Evolutionary conservation across 1,140 invertebrate species (phyloP), one percentile per base, ranked within the genome.

Genomic region (Holcopasites calliopsidis): DNA sequence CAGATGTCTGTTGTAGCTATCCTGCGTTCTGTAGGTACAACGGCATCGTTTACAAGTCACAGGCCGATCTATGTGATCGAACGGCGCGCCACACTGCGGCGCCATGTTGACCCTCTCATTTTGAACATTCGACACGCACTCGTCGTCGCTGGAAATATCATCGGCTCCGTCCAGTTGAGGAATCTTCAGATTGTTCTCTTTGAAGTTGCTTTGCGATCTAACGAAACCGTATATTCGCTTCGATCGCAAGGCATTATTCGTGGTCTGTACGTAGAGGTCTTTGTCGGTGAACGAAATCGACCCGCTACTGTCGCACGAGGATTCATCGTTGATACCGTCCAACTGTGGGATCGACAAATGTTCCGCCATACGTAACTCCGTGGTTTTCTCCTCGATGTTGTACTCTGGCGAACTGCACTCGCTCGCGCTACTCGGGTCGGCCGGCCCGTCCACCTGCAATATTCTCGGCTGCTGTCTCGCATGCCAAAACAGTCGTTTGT

Each of bases 1-100:
- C 52, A 97, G 90, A 89, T 99, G 97, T 35, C 96, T 93, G 82
- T 96, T 94, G 85, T 96, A 98, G 80, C 97, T 97, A 58, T 96
- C 94, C 79, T 94, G 95, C 13, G 97, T 98, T 85, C 97, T 93
- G 88, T 98, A 99, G 3, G 96, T 96, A 83, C 96, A 95, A 83
- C 96, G 96, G 88, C 97, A 99, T 64, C 95, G 93, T 77, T 95
- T 94, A 90, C 97, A 98, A 82, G 95, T 96, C 0, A 98, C 97
- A 21, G 96, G 95, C 77, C 93, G 94, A 80, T 95, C 95, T 47
- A 88, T 79, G 23, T 79, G 70, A 26, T 86, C 86, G 6, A 84
- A 50, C 0, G 83, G 55, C 6, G 82, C 70, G 1, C 74, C 61
- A 13, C 76, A 78, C 3, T 89, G 88, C 80, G 91, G 76, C 77